Evolutionary conservation across 2,888 invertebrate genomes (phyloP), one percentile per base, ranked within the genome.

Genomic region (Ophonus ardosiacus): DNA sequence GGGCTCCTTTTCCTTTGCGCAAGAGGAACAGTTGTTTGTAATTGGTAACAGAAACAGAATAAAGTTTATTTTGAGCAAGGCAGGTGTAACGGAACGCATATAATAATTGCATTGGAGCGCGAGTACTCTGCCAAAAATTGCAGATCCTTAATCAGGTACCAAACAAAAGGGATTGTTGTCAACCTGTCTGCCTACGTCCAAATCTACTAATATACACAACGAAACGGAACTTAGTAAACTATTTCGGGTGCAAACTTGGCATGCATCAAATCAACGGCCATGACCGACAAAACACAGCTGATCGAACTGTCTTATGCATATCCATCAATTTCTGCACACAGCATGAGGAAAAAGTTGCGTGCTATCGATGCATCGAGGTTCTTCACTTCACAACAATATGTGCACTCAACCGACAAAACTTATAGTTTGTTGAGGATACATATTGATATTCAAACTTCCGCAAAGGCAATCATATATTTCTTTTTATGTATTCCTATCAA

Each of bases 211-310:
- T 76, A 83, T 76, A 83, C 63, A 43, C 59, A 1, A 65, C 59
- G 10, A 83, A 83, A 83, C 43, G 61, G 43, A 40, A 74, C 31
- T 31, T 31, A 68, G 61, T 65, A 63, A 84, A 84, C 84, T 84
- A 84, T 84, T 84, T 84, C 56, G 43, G 84, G 78, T 78, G 56
- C 24, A 84, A 61, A 65, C 84, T 84, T 84, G 84, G 84, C 84
- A 84, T 31, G 10, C 78, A 24, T 63, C 65, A 63, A 63, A 56
- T 78, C 61, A 78, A 78, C 84, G 84, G 65, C 84, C 84, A 78
- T 84, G 84, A 84, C 84, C 84, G 84, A 84, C 84, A 84, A 84
- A 82, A 61, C 63, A 61, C 84, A 84, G 84, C 84, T 84, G 84
- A 84, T 84, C 65, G 78, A 84, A 78, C 84, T 78, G 76, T 76